Base-by-base conservation (phyloP, 1,140 invertebrate genomes). In the Nasonia vitripennis region DNA sequence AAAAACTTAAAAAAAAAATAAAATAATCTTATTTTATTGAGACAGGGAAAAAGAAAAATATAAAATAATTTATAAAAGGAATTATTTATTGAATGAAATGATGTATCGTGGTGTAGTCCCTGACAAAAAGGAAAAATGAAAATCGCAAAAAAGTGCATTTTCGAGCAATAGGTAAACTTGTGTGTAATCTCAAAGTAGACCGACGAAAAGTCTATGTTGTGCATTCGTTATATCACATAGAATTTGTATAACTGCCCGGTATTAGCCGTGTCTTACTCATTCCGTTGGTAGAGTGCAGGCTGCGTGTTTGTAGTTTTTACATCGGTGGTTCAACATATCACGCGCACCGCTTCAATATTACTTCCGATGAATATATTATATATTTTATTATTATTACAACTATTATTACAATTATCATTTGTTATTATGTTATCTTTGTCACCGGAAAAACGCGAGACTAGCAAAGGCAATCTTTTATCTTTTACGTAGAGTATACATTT, bases 311-410 rank as follows among this genome's bases (percentile, higher is more conserved):
- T 84, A 78, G 67, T 84, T 85, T 84, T 73, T 75, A 81, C 51
- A 74, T 85, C 48, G 71, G 71, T 85, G 78, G 51, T 81, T 75
- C 1, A 85, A 85, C 78, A 85, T 85, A 85, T 85, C 83, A 78
- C 67, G 78, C 78, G 78, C 84, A 80, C 48, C 45, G 31, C 62
- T 80, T 73, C 45, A 79, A 62, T 62, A 41, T 73, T 74, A 79
- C 67, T 84, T 84, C 77, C 77, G 48, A 79, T 80, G 34, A 48
- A 73, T 79, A 77, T 37, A 37, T 37, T 37, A 37, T 67, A 31
- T 48, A 34, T 77, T 45, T 67, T n/a, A 55, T 48, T 55, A 78
- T 20, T 78, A 77, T 71, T 71, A 68, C 48, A 78, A 78, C 48
- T 83, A 51, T 83, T 75, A 55, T 83, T 75, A 55, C 51, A 75